A percentile compares a stretch with the other conserved stretches of the same genome.
These are phyloP conservation scores for Drosophila acutilabella DNA, from an alignment of 2,888 invertebrate species.

Conservation along the genomic window DNA sequence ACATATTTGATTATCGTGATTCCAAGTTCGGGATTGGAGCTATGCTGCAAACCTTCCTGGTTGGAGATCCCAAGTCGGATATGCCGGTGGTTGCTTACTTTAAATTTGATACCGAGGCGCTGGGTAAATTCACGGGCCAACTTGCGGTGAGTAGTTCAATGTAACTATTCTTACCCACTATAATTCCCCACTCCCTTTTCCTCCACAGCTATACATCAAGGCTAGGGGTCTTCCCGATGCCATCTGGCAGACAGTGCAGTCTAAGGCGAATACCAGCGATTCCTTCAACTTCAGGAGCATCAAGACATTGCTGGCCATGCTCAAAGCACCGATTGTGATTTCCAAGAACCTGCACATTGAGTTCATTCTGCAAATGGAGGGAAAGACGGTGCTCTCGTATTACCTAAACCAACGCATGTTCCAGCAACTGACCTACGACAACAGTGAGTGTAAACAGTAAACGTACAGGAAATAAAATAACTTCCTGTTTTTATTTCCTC, in stretches of 20 bases:
- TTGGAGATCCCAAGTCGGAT: constrained; percentile 89
- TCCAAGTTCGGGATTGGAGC: constrained; percentile 87
- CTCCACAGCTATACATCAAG: constrained; percentile 87
- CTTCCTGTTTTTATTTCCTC: background rate
- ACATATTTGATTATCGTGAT: constrained; percentile 89
- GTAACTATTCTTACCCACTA: too few species aligned
- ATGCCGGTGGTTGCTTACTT: constrained; percentile 88
- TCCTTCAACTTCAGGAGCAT: constrained; percentile 87
- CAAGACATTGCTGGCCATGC: constrained; percentile 85
- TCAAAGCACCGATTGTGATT: constrained; percentile 85
- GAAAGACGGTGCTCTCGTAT: constrained; percentile 88
- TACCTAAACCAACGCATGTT: constrained; percentile 89
- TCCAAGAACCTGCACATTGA: constrained; percentile 88
- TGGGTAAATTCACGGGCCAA: constrained; percentile 87
- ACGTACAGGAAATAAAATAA: too few species aligned
- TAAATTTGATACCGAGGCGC: constrained; percentile 87
- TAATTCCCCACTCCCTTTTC: background rate
- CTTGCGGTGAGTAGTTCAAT: constrained; percentile 85
- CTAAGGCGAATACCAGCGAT: constrained; percentile 85
- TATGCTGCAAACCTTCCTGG: constrained; percentile 87
- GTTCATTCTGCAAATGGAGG: constrained; percentile 88
- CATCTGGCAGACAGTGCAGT: constrained; percentile 84
- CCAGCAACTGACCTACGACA: constrained; percentile 87
- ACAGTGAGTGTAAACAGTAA: constrained; percentile 86
- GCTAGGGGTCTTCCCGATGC: constrained; percentile 85